phyloP scores from a whole-genome alignment of 1,140 invertebrate species.

The Coenobita brevimanus region DNA sequence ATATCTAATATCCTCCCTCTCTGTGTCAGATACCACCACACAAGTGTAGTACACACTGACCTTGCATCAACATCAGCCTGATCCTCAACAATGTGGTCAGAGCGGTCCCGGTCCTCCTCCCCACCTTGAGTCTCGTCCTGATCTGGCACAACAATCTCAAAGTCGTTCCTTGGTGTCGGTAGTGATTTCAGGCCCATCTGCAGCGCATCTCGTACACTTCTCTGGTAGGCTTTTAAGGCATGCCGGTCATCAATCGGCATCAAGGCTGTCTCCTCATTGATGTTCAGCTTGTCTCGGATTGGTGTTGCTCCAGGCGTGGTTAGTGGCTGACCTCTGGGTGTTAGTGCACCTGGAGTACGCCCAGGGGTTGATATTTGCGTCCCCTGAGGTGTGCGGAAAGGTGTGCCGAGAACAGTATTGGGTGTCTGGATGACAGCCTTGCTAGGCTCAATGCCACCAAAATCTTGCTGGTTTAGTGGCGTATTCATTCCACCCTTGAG shows the following conservation, averaged over 20 bases:
- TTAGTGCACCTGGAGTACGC: constrained; percentile 68
- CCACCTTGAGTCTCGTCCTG: constrained; percentile 80
- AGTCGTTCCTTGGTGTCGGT: constrained; percentile 95
- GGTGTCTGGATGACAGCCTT: constrained; percentile 86
- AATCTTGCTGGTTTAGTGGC: constrained; percentile 91
- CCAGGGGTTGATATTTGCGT: constrained; percentile 66
- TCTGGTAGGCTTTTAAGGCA: constrained; percentile 64
- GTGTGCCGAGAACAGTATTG: constrained; percentile 95
- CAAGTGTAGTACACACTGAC: constrained; percentile 77
- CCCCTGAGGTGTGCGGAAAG: constrained; percentile 81
- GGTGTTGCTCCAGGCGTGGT: constrained; percentile 75
- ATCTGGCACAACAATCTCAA: constrained; percentile 97
- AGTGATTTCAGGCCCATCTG: constrained; percentile 84
- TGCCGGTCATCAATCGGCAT: constrained; percentile 72
- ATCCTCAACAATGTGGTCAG: constrained; percentile 80
- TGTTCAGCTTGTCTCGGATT: constrained; percentile 94
- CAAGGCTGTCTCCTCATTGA: constrained; percentile 89
- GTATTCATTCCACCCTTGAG: constrained; percentile 96
- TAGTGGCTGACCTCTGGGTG: constrained; percentile 54
- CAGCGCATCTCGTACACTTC: constrained; percentile 74
- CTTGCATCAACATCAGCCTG: constrained; percentile 92
- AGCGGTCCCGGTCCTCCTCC: constrained; percentile 73
- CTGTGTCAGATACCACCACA: constrained; percentile 67
- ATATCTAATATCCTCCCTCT: too few relatives aligned
- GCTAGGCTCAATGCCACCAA: constrained; percentile 86